These are phyloP conservation scores for Poecilia latipinna DNA, from an alignment of 2,113 vertebrate species.

Conservation along the genomic window DNA sequence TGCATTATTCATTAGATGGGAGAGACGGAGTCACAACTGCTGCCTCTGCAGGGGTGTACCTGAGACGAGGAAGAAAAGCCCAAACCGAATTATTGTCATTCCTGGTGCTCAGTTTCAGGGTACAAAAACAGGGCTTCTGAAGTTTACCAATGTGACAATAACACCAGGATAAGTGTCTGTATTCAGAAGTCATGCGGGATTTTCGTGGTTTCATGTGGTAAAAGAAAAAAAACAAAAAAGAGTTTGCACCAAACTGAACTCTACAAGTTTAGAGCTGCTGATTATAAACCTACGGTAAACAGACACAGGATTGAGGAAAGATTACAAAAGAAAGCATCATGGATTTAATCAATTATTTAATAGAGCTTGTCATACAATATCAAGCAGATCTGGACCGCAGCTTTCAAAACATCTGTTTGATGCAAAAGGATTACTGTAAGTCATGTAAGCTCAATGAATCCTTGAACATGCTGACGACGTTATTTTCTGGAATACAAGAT, in stretches of 20 bases:
- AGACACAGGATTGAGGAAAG: not conserved
- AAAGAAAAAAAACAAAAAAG: not conserved
- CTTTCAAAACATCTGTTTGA: not conserved
- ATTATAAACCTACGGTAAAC: not conserved
- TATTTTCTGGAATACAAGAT: not conserved
- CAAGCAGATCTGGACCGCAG: not conserved
- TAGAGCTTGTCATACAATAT: not conserved
- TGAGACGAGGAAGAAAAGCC: slow-evolving; percentile 63
- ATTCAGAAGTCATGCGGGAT: not conserved
- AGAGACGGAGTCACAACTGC: slow-evolving; percentile 71
- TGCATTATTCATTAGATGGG: slow-evolving; percentile 88
- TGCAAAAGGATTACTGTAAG: not conserved
- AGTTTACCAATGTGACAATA: slow-evolving; percentile 26
- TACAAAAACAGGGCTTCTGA: slow-evolving; percentile 23
- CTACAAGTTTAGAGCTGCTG: not conserved
- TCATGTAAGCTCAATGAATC: not conserved
- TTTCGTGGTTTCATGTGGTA: not conserved
- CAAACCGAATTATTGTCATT: slow-evolving; percentile 68
- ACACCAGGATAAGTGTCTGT: slow-evolving; percentile 11
- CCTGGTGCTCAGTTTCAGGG: slow-evolving; percentile 55
- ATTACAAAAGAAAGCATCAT: not conserved
- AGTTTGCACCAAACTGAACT: not conserved
- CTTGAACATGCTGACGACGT: not conserved
- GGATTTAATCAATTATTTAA: not conserved
- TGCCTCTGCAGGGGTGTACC: slow-evolving; percentile 52